Evolutionary conservation across 1,140 invertebrate genomes (phyloP).

Genomic region (Drosophila pallidifrons): DNA sequence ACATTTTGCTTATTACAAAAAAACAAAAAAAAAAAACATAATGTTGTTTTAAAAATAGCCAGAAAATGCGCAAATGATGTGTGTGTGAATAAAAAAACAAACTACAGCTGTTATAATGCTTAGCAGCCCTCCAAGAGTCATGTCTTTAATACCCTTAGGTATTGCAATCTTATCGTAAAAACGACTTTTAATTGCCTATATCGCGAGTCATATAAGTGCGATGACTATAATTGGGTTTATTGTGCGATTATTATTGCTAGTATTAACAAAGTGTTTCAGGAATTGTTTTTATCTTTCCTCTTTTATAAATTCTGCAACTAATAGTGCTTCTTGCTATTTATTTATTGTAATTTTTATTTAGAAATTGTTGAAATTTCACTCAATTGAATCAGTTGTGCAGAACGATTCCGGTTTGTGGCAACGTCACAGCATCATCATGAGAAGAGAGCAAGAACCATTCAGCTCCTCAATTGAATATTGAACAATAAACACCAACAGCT

Average conservation of each 20-base stretch:
- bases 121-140: neutral
- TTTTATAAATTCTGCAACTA: neutral
- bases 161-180: slow-evolving; percentile 33
- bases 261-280: slow-evolving; percentile 1
- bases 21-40: slow-evolving; percentile 8
- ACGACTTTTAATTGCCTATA: slow-evolving; percentile 10
- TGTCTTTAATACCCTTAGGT: neutral
- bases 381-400: slow-evolving; percentile 67
- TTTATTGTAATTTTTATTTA: slow-evolving; percentile 11
- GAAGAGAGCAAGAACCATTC: slow-evolving; percentile 11
- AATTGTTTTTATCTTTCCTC: slow-evolving; percentile 8
- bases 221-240: slow-evolving; percentile 13
- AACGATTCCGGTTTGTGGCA: slow-evolving; percentile 60
- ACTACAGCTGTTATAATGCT: neutral
- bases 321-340: neutral
- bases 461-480: slow-evolving; percentile 68
- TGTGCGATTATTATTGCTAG: neutral
- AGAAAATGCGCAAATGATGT: slow-evolving; percentile 7
- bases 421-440: neutral
- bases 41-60: slow-evolving; percentile 54
- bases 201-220: slow-evolving; percentile 7
- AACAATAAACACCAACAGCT: slow-evolving; percentile 60
- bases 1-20: slow-evolving; percentile 44
- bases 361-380: slow-evolving; percentile 47
- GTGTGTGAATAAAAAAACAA: neutral